Evolutionary conservation across 2,113 vertebrate species (phyloP).

Genomic region (Hypomesus transpacificus): DNA sequence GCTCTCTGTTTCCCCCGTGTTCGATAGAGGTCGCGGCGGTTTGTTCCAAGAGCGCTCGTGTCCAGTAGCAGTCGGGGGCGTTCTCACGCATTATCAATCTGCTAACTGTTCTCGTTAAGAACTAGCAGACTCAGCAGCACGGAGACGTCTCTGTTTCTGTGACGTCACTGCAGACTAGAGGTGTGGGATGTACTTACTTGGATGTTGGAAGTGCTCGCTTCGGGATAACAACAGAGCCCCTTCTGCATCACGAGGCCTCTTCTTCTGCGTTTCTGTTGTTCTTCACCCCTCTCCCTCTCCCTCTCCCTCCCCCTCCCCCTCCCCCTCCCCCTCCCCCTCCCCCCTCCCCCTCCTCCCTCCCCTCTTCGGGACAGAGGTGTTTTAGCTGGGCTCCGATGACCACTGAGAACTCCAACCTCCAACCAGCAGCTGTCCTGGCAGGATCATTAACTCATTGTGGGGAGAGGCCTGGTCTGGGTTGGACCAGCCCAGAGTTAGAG

Average conservation of each 20-base stretch:
- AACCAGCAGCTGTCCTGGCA: constrained; percentile 11
- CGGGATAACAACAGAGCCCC: neutral
- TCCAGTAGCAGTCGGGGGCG: neutral
- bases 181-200: neutral
- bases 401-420: constrained; percentile 28
- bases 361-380: constrained; percentile 11
- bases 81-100: no score
- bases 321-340: neutral
- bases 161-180: neutral
- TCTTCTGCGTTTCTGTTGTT: no score
- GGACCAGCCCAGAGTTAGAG: no score
- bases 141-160: neutral
- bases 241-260: no score
- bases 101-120: neutral
- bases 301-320: no score
- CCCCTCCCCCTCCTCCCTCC: neutral
- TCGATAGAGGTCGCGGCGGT: neutral
- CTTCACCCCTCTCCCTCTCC: no score
- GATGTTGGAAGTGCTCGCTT: neutral
- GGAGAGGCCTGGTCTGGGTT: constrained; percentile 30
- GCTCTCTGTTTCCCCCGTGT: neutral
- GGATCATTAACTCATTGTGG: constrained; percentile 57
- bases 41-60: neutral
- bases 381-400: constrained; percentile 14
- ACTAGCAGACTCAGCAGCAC: neutral